These are phyloP conservation scores for Apeltes quadracus DNA, from an alignment of 2,113 vertebrate genomes.

Conservation along the genomic window DNA sequence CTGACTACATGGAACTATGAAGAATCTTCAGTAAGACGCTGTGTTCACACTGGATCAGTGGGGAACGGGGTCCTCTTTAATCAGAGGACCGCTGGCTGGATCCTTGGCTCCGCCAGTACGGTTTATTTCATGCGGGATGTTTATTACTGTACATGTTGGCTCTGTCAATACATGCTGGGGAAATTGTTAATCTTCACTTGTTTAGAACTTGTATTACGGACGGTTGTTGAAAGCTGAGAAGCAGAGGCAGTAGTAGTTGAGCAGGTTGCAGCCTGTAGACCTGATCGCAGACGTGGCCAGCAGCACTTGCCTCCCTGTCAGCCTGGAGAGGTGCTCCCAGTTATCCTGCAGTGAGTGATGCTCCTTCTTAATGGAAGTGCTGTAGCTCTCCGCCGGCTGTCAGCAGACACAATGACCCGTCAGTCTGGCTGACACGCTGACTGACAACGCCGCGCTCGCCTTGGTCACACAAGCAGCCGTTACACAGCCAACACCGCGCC, in stretches of 20 bases:
- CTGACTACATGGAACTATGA: neutral
- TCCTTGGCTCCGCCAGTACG: too few species aligned
- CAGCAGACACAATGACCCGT: conserved; percentile 60
- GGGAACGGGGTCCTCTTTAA: too few species aligned
- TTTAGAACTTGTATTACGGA: neutral
- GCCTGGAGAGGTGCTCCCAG: conserved; percentile 1
- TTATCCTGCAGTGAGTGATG: conserved; percentile 57
- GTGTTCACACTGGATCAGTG: too few species aligned
- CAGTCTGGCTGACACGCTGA: conserved; percentile 62
- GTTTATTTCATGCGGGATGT: neutral
- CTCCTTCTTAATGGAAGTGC: conserved; percentile 62
- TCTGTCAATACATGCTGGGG: neutral
- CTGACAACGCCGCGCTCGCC: conserved; percentile 56
- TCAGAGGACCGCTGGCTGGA: too few species aligned
- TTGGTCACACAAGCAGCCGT: conserved; percentile 13
- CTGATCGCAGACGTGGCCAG: neutral
- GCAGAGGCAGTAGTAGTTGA: neutral
- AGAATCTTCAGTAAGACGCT: neutral
- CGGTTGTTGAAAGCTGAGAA: neutral
- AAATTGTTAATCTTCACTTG: neutral
- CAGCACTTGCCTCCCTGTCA: neutral
- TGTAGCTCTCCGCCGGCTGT: conserved; percentile 64
- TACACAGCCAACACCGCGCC: neutral
- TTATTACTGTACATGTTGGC: neutral
- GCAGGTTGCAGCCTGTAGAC: neutral